Evolutionary conservation across 2,113 vertebrate genomes (phyloP), one percentile per base, ranked within the genome.

Genomic region (Oxygymnocypris stewartii): DNA sequence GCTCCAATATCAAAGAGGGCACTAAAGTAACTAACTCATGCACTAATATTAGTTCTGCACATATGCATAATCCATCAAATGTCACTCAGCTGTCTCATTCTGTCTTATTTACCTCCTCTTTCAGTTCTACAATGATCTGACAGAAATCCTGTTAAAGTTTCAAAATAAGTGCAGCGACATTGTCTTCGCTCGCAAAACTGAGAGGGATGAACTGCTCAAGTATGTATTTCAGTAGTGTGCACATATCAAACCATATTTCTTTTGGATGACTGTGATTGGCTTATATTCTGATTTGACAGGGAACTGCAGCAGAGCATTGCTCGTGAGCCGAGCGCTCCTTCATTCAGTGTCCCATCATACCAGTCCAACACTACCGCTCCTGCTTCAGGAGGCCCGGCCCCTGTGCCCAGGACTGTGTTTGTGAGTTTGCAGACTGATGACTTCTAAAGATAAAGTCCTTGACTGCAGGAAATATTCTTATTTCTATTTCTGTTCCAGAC

Each of bases 141-240:
- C 98, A 35, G 98, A 99, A 94, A 96, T 99, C 89, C 93, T 99
- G 87, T 93, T 99, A 67, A 98, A 97, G 90, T 99, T 99, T 94
- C 98, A 99, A 92, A 98, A 96, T 92, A 99, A 99, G 89, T 99
- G 98, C 94, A 98, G 97, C 86, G 98, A 99, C 92, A 99, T 99
- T 67, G 97, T 99, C 79, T 99, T 99, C 85, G 98, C 98, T 84
- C 96, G 98, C 85, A 99, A 99, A 90, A 99, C 98, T 0, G 98
- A 99, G 86, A 95, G 97, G 85, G 98, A 99, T 86, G 98, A 99
- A 89, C 96, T 99, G 44, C 96, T 99, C 79, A 99, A 99, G 97
- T 99, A 95, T 93, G 97, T 91, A 23, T 28, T 84, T 51, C 42
- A 49, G 6, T 40, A 9, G 18, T 8, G 69, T 40, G 11, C 63